Evolutionary conservation across 1,140 invertebrate species (phyloP).

Genomic region (Kradibia gibbosae): DNA sequence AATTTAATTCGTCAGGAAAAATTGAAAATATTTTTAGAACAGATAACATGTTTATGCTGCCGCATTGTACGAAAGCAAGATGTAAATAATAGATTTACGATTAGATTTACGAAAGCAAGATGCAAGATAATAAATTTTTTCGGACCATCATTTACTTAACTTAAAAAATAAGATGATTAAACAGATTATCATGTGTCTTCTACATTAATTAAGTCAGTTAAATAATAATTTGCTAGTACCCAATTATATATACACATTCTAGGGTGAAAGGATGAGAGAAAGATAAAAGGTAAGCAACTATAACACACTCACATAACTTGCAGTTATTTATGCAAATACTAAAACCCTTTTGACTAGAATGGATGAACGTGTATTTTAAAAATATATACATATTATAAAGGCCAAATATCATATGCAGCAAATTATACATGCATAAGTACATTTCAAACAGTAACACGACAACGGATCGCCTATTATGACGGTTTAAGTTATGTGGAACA

Average conservation of each 20-base stretch:
- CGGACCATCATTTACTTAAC: too few species aligned
- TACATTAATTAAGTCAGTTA: neutral
- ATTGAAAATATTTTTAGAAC: neutral
- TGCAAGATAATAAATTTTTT: too few species aligned
- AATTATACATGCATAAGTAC: neutral
- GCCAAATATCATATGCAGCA: neutral
- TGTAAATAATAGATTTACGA: too few species aligned
- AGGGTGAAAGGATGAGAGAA: neutral
- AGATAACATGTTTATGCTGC: neutral
- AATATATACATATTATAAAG: neutral
- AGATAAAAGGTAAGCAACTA: neutral
- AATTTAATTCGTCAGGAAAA: neutral
- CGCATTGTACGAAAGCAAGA: neutral
- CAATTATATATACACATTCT: slow-evolving; percentile 19
- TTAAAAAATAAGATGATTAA: neutral
- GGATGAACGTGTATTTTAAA: neutral
- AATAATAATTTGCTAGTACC: neutral
- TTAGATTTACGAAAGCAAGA: too few species aligned
- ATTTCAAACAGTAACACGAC: neutral
- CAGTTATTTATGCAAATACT: neutral
- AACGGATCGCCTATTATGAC: neutral
- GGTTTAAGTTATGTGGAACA: neutral
- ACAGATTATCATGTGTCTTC: neutral
- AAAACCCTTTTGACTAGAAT: neutral
- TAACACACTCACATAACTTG: neutral